phyloP scores from a whole-genome alignment of 2,888 invertebrate species.

The Apamea monoglypha region DNA sequence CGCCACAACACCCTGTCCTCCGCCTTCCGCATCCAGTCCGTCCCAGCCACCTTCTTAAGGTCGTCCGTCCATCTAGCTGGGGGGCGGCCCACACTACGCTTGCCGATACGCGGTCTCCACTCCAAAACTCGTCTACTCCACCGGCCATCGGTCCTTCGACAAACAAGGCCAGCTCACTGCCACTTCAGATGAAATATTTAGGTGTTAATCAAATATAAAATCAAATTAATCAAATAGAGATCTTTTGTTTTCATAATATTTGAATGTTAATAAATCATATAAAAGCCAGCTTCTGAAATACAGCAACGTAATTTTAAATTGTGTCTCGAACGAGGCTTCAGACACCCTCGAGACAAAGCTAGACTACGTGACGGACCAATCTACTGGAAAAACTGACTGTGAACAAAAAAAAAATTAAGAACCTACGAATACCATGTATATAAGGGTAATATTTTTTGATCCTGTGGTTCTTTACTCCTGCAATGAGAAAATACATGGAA shows the following conservation, averaged over 20 bases:
- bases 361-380: not conserved
- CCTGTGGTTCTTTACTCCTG: not conserved
- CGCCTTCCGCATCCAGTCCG: no score
- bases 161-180: no score
- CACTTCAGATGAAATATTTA: no score
- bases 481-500: not conserved
- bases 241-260: conserved; percentile 14
- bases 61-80: no score
- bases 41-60: no score
- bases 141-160: no score
- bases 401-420: not conserved
- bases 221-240: not conserved
- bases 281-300: conserved; percentile 4
- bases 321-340: not conserved
- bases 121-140: no score
- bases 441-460: not conserved
- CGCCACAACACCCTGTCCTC: no score
- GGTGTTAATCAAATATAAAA: no score
- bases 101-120: no score
- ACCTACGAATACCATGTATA: not conserved
- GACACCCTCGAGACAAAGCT: not conserved
- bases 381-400: not conserved
- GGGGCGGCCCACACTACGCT: no score
- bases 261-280: conserved; percentile 21
- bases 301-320: not conserved